A percentile compares a stretch with the other conserved stretches of the same genome.
Conservation (phyloP, 2,888 invertebrate species). For the Dastarcus helophoroides region DNA sequence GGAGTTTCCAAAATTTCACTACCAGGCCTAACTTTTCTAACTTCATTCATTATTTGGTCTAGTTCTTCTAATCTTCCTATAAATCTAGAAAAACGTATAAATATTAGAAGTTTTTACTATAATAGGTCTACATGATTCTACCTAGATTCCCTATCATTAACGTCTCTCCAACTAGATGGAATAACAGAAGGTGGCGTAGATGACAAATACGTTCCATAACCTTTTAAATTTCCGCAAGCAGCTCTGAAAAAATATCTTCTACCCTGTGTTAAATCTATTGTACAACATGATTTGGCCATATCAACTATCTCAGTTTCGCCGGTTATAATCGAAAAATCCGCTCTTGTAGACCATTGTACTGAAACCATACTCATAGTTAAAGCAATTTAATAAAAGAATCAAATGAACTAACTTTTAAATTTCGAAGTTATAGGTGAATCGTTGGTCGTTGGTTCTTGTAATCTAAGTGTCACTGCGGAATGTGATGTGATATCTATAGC, state of each 20-base stretch:
- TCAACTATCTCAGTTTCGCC: constrained; percentile 70
- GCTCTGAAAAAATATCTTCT: constrained; percentile 82
- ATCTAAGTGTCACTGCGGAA: constrained; percentile 51
- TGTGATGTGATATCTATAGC: constrained; percentile 67
- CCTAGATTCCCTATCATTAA: constrained; percentile 56
- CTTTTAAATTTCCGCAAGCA: constrained; percentile 86
- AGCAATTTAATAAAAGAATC: too few species aligned
- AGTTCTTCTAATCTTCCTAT: constrained; percentile 60
- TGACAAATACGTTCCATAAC: constrained; percentile 67
- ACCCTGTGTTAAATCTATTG: constrained; percentile 69
- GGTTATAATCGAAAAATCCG: constrained; percentile 70
- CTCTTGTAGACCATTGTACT: constrained; percentile 91
- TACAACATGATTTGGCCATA: constrained; percentile 48
- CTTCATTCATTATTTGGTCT: constrained; percentile 62
- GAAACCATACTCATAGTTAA: too few species aligned
- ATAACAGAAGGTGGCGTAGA: constrained; percentile 77
- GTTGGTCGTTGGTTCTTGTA: constrained; percentile 55
- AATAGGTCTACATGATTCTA: constrained; percentile 9
- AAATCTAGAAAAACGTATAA: constrained; percentile 42
- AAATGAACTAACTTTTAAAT: constrained; percentile 60
- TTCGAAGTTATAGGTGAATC: constrained; percentile 80
- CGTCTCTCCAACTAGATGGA: constrained; percentile 90
- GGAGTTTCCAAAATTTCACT: constrained; percentile 57
- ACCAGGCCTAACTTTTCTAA: constrained; percentile 46
- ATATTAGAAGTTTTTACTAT: not conserved